Evolutionary conservation across 2,888 invertebrate genomes (phyloP).

Genomic region (Pseudoips prasinana): DNA sequence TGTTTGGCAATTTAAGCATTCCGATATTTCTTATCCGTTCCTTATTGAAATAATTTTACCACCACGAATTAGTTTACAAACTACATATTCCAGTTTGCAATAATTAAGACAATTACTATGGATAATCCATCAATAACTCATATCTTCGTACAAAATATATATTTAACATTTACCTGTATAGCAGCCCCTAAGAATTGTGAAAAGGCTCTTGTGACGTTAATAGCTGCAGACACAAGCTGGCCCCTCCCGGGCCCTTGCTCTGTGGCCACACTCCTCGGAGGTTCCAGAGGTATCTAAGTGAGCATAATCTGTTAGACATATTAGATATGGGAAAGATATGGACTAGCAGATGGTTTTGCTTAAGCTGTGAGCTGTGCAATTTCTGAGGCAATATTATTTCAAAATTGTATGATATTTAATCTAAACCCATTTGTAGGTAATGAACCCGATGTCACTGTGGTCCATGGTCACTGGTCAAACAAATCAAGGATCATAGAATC

Average conservation of each 20-base stretch:
- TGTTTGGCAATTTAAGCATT: too few species aligned
- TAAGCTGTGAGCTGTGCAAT: conserved; percentile 31
- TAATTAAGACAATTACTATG: too few species aligned
- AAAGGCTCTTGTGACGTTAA: conserved; percentile 89
- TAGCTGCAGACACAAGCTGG: conserved; percentile 86
- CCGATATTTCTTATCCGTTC: too few species aligned
- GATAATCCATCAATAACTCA: too few species aligned
- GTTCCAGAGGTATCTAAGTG: conserved; percentile 72
- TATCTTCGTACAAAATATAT: too few species aligned
- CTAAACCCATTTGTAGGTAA: background rate
- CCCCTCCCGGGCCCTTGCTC: conserved; percentile 65
- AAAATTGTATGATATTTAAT: background rate
- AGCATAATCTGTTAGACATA: conserved; percentile 20
- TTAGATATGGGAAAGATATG: conserved; percentile 2
- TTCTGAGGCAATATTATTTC: background rate
- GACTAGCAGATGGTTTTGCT: conserved; percentile 26
- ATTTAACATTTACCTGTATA: conserved; percentile 82
- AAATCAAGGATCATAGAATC: too few species aligned
- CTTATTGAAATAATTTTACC: too few species aligned
- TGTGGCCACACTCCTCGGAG: conserved; percentile 63
- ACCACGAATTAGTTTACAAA: too few species aligned
- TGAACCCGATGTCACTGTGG: too few species aligned
- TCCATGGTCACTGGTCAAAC: too few species aligned
- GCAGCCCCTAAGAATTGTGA: conserved; percentile 90
- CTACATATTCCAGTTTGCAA: too few species aligned